phyloP scores from a whole-genome alignment of 2,113 vertebrate genomes.

The Sprattus sprattus region DNA sequence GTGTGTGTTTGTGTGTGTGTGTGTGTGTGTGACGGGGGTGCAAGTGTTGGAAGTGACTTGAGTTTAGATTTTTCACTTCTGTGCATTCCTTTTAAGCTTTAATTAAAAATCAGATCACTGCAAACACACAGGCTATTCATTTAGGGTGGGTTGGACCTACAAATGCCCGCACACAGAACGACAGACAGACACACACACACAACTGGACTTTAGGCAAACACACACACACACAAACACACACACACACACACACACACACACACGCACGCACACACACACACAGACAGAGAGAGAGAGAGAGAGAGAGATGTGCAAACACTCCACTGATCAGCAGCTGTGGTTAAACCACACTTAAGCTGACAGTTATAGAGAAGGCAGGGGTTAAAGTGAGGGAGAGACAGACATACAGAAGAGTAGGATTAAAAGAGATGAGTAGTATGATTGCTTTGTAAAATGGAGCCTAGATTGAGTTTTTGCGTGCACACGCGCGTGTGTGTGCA shows the following conservation, averaged over 20 bases:
- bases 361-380: background rate
- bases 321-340: constrained; percentile 3
- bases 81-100: background rate
- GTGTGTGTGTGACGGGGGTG: too few species aligned
- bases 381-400: background rate
- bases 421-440: background rate
- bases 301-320: background rate
- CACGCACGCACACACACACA: background rate
- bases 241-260: too few species aligned
- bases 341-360: constrained; percentile 7
- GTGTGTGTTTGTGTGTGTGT: too few species aligned
- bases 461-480: background rate
- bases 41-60: too few species aligned
- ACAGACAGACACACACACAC: background rate
- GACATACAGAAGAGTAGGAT: background rate
- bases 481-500: background rate
- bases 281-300: background rate
- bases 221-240: background rate
- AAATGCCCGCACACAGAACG: too few species aligned
- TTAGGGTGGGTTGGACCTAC: background rate
- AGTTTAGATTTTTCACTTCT: too few species aligned
- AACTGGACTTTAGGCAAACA: too few species aligned
- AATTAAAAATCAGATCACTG: background rate
- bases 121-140: background rate
- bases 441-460: background rate